A percentile compares a stretch with the other conserved stretches of the same genome.
Conservation (phyloP, 2,888 invertebrate species). For the Yponomeuta cagnagella region DNA sequence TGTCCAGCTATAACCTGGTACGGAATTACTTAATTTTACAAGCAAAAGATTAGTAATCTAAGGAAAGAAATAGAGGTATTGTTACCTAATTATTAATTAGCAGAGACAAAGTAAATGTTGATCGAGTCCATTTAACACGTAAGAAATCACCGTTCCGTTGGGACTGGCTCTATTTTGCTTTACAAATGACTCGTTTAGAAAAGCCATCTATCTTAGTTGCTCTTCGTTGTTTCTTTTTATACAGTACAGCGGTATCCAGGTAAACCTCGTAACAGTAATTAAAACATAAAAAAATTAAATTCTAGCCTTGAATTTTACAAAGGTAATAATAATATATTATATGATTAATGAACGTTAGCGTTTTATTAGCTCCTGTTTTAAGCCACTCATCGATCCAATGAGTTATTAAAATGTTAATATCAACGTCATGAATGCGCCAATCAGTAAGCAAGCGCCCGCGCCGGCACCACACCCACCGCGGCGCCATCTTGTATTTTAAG, state of each 20-base stretch:
- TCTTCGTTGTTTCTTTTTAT: neutral
- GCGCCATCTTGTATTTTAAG: slow-evolving; percentile 52
- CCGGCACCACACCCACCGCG: slow-evolving; percentile 58
- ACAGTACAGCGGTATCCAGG: neutral
- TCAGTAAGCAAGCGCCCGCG: slow-evolving; percentile 37
- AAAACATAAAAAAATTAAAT: too few relatives aligned
- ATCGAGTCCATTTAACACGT: neutral
- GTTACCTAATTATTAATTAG: neutral
- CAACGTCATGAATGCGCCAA: slow-evolving; percentile 40
- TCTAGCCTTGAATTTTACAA: too few relatives aligned
- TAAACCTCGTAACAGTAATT: neutral
- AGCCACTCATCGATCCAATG: slow-evolving; percentile 34
- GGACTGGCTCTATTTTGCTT: neutral
- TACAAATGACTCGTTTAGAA: neutral
- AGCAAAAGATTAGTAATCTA: neutral
- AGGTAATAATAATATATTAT: neutral
- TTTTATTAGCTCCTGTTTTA: neutral
- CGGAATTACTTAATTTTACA: too few relatives aligned
- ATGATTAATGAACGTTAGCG: neutral
- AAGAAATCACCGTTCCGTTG: neutral
- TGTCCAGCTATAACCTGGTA: too few relatives aligned
- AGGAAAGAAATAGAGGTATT: neutral
- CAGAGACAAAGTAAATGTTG: neutral
- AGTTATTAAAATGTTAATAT: slow-evolving; percentile 42
- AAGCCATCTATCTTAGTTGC: neutral